A percentile compares a stretch with the other conserved stretches of the same genome.
Conservation (phyloP, 2,888 invertebrate genomes). For the Zaprionus lineosus region DNA sequence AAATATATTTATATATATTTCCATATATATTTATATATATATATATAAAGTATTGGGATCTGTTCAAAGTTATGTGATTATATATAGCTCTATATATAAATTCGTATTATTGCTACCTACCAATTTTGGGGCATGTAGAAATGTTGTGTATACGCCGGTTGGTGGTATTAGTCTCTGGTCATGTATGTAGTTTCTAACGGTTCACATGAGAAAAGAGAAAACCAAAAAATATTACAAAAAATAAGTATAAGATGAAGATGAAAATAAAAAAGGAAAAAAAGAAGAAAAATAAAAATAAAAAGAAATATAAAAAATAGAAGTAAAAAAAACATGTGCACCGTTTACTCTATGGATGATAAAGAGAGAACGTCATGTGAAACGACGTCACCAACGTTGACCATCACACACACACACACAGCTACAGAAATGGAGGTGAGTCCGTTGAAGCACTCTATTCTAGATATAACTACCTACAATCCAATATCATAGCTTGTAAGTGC, state of each 20-base stretch:
- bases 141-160: slow-evolving; percentile 61
- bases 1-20: too few relatives aligned
- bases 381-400: slow-evolving; percentile 37
- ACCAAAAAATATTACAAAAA: too few relatives aligned
- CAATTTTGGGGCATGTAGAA: slow-evolving; percentile 62
- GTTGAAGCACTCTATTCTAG: slow-evolving; percentile 75
- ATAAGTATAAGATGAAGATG: too few relatives aligned
- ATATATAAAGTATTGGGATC: slow-evolving; percentile 67
- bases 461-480: slow-evolving; percentile 54
- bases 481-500: slow-evolving; percentile 67
- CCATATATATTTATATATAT: too few relatives aligned
- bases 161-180: slow-evolving; percentile 67
- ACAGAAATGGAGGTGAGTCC: slow-evolving; percentile 73
- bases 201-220: slow-evolving; percentile 22
- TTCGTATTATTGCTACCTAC: slow-evolving; percentile 49
- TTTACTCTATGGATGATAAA: slow-evolving; percentile 30
- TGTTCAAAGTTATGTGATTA: slow-evolving; percentile 71
- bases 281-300: too few relatives aligned
- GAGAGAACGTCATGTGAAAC: slow-evolving; percentile 25
- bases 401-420: slow-evolving; percentile 63
- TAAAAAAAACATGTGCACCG: slow-evolving; percentile 24
- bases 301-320: background rate
- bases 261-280: too few relatives aligned
- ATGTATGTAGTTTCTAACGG: slow-evolving; percentile 47
- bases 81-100: slow-evolving; percentile 38